A percentile compares a stretch with the other conserved stretches of the same genome.
Evolutionary conservation across 92 coral and sea anemone species (phyloP).

Genomic region (Epizoanthus rinbou): DNA sequence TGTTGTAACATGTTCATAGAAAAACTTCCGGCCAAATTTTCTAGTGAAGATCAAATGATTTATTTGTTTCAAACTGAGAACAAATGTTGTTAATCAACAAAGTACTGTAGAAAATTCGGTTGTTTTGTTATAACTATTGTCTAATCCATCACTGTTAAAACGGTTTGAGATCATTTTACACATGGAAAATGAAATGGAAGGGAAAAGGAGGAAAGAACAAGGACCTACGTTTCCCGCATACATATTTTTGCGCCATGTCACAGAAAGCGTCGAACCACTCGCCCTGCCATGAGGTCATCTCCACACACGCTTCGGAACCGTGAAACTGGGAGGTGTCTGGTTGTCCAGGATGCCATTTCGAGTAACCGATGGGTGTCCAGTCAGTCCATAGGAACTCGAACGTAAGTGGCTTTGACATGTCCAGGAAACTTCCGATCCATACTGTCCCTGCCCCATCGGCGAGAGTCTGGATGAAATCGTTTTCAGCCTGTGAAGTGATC

Average conservation of each 20-base stretch:
- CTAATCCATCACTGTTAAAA: no score
- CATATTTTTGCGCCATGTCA: not conserved
- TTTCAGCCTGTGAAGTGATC: slow-evolving; percentile 12
- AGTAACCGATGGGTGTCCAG: slow-evolving; percentile 11
- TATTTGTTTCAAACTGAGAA: no score
- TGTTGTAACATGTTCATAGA: no score
- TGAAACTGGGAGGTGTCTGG: not conserved
- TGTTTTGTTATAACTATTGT: no score
- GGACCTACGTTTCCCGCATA: slow-evolving; percentile 17
- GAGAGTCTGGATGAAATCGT: not conserved
- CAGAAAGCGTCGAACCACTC: slow-evolving; percentile 1
- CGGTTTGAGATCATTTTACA: no score
- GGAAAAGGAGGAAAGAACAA: not conserved
- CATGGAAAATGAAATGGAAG: no score
- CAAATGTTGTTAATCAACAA: no score
- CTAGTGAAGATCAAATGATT: no score
- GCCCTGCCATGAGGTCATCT: slow-evolving; percentile 11
- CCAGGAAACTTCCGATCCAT: slow-evolving; percentile 21
- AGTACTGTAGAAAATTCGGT: no score
- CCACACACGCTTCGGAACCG: slow-evolving; percentile 18
- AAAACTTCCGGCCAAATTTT: no score
- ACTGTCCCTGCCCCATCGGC: not conserved
- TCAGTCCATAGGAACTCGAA: slow-evolving; percentile 2
- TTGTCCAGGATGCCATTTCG: slow-evolving; percentile 16
- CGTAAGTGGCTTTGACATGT: not conserved